phyloP scores from a whole-genome alignment of 2,888 invertebrate species.

The Cryptus viduatorius region DNA sequence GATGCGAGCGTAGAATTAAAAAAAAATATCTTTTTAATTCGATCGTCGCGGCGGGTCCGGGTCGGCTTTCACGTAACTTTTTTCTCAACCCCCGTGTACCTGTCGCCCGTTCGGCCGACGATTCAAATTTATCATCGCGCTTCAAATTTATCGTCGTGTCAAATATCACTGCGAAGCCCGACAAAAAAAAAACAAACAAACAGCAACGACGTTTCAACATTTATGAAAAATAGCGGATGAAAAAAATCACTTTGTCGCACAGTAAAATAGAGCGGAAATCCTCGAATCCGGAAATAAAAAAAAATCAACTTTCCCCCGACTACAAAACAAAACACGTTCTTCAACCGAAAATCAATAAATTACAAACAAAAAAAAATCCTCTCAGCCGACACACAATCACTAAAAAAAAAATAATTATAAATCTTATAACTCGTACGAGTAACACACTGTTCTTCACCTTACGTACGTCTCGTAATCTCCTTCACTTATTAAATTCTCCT shows the following conservation, averaged over 20 bases:
- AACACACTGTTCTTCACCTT: conserved; percentile 66
- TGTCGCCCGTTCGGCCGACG: background rate
- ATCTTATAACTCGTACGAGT: conserved; percentile 52
- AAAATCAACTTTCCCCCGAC: conserved; percentile 40
- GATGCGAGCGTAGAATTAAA: conserved; percentile 30
- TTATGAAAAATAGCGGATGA: conserved; percentile 6
- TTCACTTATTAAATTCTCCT: conserved; percentile 43
- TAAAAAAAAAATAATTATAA: conserved; percentile 41
- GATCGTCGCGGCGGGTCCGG: conserved; percentile 41
- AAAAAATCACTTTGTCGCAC: conserved; percentile 48
- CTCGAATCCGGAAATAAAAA: conserved; percentile 38
- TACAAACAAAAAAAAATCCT: conserved; percentile 17
- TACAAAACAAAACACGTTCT: conserved; percentile 24
- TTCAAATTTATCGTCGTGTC: conserved; percentile 13
- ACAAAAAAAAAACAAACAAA: background rate
- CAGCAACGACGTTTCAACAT: conserved; percentile 8
- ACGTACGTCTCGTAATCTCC: conserved; percentile 54
- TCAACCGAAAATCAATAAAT: conserved; percentile 29
- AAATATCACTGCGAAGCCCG: conserved; percentile 36
- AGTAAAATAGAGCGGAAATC: conserved; percentile 17
- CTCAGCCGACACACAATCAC: conserved; percentile 46
- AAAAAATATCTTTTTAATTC: conserved; percentile 52
- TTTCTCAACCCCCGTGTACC: background rate
- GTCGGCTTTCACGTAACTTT: conserved; percentile 25
- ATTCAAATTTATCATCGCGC: conserved; percentile 41